A percentile compares a stretch with the other conserved stretches of the same genome.
Evolutionary conservation across 2,797 vertebrate species (phyloP).

Genomic region (Catostomus latipinnis): DNA sequence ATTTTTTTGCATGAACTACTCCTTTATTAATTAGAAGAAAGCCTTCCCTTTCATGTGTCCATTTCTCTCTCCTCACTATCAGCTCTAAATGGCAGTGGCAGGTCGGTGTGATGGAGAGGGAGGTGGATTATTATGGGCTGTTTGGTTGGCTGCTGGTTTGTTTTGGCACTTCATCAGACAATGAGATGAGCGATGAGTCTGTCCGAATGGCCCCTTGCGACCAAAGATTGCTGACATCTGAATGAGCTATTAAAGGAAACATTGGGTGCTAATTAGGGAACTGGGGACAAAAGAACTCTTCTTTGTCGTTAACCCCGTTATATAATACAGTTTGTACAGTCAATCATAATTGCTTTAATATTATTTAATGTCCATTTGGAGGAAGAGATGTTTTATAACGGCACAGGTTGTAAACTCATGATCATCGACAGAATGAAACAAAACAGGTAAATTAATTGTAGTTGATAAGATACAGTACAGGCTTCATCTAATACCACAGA

Average conservation of each 20-base stretch:
- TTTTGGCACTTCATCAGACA: constrained; percentile 48
- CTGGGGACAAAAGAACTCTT: neutral
- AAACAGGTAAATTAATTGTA: constrained; percentile 12
- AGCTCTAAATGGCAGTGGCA: constrained; percentile 55
- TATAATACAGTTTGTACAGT: neutral
- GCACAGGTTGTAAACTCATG: constrained; percentile 18
- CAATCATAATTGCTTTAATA: neutral
- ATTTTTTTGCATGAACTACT: neutral
- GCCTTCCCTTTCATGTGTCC: constrained; percentile 56
- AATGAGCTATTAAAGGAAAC: constrained; percentile 20
- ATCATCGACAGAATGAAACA: constrained; percentile 11
- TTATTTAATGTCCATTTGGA: constrained; percentile 34
- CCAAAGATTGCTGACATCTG: neutral
- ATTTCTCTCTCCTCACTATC: constrained; percentile 57
- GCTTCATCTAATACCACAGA: neutral
- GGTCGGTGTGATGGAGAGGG: constrained; percentile 23
- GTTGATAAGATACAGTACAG: constrained; percentile 3
- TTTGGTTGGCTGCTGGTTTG: constrained; percentile 43
- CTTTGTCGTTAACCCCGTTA: neutral
- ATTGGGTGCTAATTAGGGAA: constrained; percentile 33
- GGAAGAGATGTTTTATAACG: constrained; percentile 29
- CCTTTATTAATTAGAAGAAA: constrained; percentile 10
- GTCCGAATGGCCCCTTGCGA: constrained; percentile 34
- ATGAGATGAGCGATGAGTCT: constrained; percentile 33
- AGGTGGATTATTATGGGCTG: constrained; percentile 38